Base-by-base conservation (phyloP, 2,797 vertebrate genomes). In the Hippopotamyrus pictus region DNA sequence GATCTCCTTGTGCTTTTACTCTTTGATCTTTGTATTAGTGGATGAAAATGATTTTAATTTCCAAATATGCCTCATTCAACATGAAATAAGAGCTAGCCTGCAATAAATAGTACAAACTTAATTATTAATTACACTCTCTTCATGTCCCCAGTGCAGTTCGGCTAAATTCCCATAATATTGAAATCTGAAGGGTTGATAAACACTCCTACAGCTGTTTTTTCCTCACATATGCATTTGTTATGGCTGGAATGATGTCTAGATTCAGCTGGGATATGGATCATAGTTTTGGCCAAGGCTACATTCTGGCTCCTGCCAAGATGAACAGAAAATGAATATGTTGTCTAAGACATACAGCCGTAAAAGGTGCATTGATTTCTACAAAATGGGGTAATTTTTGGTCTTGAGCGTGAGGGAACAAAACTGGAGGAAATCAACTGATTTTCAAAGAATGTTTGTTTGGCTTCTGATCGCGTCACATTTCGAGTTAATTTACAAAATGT, bases 141-240 rank as follows among this genome's bases (percentile, higher is more conserved):
- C 11, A 9, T 14, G 3, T 88, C 65, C 37, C n/a, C n/a, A 65
- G 48, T 19, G 33, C 50, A 86, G 51, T 53, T 37, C 29, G 0
- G 50, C 86, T 87, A 33, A 22, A 87, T 54, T 87, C 33, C 44
- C 41, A 54, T 46, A 69, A 88, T 69, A 57, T 14, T 17, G 87
- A 69, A 59, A 65, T 88, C 37, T 46, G 57, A 1, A n/a, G 41
- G 44, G 87, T 88, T 46, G 19, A 46, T 65, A 46, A 19, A 88
- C 41, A 88, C 57, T 88, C 65, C 25, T 19, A 69, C 87, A 69
- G 87, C 57, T 88, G 87, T 41, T 19, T 37, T 54, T 44, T 51
- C 51, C 37, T 87, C 86, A 59, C 22, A 33, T 59, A 37, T 65
- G 59, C 59, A 57, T 88, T 65, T 65, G 87, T 69, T 88, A 46